Conservation (phyloP, 2,797 vertebrate species). For the Eulemur coronatus region DNA sequence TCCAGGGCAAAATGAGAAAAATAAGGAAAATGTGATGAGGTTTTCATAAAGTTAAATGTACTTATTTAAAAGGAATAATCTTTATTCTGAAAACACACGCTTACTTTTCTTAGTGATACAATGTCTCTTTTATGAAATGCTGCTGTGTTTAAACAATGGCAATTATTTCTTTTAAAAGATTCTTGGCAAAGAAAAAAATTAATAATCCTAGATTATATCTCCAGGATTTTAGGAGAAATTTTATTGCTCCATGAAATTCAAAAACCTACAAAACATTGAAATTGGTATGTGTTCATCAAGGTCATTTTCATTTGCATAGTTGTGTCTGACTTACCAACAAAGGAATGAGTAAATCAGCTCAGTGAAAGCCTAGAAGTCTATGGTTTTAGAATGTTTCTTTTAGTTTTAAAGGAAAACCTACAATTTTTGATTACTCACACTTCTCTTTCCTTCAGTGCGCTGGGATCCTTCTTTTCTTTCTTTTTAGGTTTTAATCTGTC, state of each 20-base stretch:
- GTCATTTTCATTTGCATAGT: background rate
- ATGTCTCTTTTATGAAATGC: slow-evolving; percentile 3
- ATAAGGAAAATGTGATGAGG: background rate
- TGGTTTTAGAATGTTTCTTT: background rate
- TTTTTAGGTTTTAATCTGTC: slow-evolving; percentile 89
- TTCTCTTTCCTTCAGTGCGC: slow-evolving; percentile 93
- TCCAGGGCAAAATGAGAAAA: slow-evolving; percentile 13
- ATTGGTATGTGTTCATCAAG: background rate
- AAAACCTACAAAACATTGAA: background rate
- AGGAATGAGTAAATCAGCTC: background rate
- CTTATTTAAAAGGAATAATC: slow-evolving; percentile 36
- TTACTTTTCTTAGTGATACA: background rate
- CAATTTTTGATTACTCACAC: slow-evolving; percentile 87
- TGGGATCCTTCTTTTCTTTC: slow-evolving; percentile 93
- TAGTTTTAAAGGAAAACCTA: slow-evolving; percentile 18
- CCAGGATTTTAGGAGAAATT: background rate
- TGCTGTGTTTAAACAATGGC: background rate
- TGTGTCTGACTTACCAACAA: background rate
- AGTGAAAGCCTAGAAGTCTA: background rate
- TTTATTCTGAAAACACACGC: slow-evolving; percentile 42
- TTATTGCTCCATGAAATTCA: background rate
- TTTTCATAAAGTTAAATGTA: slow-evolving; percentile 7
- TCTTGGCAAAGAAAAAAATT: background rate
- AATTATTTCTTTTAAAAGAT: slow-evolving; percentile 21
- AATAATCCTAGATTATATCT: background rate